phyloP scores from a whole-genome alignment of 2,797 vertebrate genomes.

The Takifugu ocellatus region DNA sequence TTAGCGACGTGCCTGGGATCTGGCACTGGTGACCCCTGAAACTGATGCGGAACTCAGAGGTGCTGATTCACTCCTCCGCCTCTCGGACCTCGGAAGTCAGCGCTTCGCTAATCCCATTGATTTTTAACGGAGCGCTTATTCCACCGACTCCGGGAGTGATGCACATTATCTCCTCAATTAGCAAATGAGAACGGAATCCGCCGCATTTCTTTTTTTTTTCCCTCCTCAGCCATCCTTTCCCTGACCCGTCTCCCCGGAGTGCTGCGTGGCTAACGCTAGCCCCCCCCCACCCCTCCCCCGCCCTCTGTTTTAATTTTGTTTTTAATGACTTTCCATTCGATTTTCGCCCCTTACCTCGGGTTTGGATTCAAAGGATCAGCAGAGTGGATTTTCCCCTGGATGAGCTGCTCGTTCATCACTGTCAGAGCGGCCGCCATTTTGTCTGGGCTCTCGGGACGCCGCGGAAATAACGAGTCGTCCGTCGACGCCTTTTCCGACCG shows the following conservation, averaged over 20 bases:
- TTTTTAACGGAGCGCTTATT: conserved; percentile 64
- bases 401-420: conserved; percentile 63
- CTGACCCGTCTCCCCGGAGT: conserved; percentile 34
- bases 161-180: conserved; percentile 78
- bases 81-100: conserved; percentile 18
- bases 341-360: conserved; percentile 43
- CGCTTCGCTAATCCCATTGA: conserved; percentile 59
- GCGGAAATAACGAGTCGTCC: conserved; percentile 63
- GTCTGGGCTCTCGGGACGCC: conserved; percentile 44
- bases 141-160: conserved; percentile 65
- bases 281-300: not conserved
- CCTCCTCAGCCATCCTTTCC: conserved; percentile 25
- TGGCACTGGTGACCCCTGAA: too few relatives aligned
- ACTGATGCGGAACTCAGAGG: conserved; percentile 24
- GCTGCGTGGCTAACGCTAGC: conserved; percentile 16
- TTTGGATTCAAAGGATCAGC: conserved; percentile 46
- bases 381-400: conserved; percentile 40
- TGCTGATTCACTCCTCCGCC: conserved; percentile 57
- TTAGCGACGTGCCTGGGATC: too few relatives aligned
- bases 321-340: conserved; percentile 59
- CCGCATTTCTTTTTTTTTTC: conserved; percentile 26
- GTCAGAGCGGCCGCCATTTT: conserved; percentile 54
- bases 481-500: conserved; percentile 33
- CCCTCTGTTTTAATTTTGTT: conserved; percentile 33
- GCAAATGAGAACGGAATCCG: conserved; percentile 69